These are phyloP conservation scores for Calliphora vicina DNA, from an alignment of 1,140 invertebrate genomes.

Conservation along the genomic window DNA sequence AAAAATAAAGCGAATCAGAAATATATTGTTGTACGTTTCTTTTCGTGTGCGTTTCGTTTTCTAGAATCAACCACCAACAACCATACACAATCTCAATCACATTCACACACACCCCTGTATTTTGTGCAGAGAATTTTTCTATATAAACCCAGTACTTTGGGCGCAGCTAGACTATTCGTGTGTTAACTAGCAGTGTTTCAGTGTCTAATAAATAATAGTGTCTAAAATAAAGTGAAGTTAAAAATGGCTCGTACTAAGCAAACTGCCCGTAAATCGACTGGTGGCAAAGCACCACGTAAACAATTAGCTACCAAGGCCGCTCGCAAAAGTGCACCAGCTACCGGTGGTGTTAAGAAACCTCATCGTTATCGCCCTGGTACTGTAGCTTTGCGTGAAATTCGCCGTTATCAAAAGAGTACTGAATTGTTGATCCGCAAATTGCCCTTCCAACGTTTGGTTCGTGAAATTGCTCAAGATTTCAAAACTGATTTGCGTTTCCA, in stretches of 20 bases:
- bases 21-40: not conserved
- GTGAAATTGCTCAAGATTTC: conserved; percentile 88
- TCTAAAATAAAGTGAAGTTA: not conserved
- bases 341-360: conserved; percentile 85
- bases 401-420: conserved; percentile 80
- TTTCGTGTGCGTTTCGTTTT: not conserved
- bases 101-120: not conserved
- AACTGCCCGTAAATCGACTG: conserved; percentile 82
- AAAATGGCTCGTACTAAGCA: conserved; percentile 78
- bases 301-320: conserved; percentile 72
- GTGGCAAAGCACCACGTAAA: conserved; percentile 83
- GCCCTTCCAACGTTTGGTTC: conserved; percentile 84
- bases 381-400: conserved; percentile 78
- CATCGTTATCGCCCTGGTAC: conserved; percentile 82
- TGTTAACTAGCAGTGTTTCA: not conserved
- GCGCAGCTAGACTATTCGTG: not conserved
- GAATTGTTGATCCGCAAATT: conserved; percentile 87
- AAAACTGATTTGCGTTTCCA: conserved; percentile 84
- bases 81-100: not conserved
- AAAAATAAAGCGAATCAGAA: not conserved
- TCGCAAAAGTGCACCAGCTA: conserved; percentile 75
- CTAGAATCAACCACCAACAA: not conserved
- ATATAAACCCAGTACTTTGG: not conserved
- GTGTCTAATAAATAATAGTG: not conserved
- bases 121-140: not conserved